A percentile compares a stretch with the other conserved stretches of the same genome.
These are phyloP conservation scores for Halcyon chelicuti DNA, from an alignment of 2,797 vertebrate genomes.

Conservation along the genomic window DNA sequence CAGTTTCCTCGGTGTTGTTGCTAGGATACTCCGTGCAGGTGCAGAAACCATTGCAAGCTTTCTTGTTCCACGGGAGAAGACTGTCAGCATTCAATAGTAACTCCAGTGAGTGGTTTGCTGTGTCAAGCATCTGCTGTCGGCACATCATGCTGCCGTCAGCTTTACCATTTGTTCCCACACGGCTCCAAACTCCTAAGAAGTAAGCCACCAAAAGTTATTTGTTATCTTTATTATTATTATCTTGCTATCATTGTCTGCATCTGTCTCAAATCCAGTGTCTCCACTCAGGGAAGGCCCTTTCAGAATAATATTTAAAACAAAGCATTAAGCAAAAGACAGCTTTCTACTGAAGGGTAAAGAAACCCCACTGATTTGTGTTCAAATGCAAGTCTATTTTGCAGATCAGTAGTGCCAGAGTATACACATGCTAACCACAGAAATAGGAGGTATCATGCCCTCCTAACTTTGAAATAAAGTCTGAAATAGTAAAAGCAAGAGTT, in stretches of 20 bases:
- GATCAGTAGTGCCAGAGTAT: neutral
- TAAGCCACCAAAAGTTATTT: neutral
- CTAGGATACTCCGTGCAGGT: constrained; percentile 68
- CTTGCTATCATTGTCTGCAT: neutral
- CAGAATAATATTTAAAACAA: neutral
- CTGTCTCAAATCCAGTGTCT: neutral
- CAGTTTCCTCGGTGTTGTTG: constrained; percentile 51
- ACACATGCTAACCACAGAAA: neutral
- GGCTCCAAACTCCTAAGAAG: neutral
- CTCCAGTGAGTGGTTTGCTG: neutral
- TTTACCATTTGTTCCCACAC: neutral
- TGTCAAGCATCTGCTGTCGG: neutral
- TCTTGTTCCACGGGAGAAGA: neutral
- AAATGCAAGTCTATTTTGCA: neutral
- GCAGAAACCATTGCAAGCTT: constrained; percentile 49
- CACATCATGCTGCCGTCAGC: neutral
- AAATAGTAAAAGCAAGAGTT: neutral
- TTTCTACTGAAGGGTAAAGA: neutral
- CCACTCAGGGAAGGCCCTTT: neutral
- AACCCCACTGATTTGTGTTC: neutral
- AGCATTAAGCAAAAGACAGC: neutral
- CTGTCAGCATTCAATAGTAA: neutral
- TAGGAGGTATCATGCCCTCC: neutral
- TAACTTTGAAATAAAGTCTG: neutral
- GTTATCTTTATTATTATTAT: neutral